Evolutionary conservation across 2,797 vertebrate species (phyloP).

Genomic region (Poecilia wingei): DNA sequence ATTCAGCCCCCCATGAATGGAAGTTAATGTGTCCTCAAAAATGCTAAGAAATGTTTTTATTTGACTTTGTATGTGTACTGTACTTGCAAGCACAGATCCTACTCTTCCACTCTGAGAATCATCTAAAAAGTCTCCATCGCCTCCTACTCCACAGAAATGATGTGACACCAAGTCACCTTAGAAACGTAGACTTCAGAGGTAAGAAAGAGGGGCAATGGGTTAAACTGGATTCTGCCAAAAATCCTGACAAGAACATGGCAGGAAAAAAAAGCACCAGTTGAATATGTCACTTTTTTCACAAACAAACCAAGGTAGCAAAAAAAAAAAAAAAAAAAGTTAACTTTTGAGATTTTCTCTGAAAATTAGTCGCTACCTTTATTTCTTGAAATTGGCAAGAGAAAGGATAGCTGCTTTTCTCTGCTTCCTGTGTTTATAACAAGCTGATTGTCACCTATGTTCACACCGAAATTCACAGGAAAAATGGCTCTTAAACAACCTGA

Average conservation of each 20-base stretch:
- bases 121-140: neutral
- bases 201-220: neutral
- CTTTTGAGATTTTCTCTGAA: constrained; percentile 3
- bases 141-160: neutral
- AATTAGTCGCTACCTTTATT: neutral
- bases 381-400: neutral
- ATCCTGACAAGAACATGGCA: neutral
- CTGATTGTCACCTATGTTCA: constrained; percentile 4
- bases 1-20: neutral
- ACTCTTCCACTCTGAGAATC: neutral
- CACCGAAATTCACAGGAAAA: neutral
- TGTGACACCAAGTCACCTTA: neutral
- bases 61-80: neutral
- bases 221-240: neutral
- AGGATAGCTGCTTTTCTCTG: neutral
- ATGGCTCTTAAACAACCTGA: constrained; percentile 3
- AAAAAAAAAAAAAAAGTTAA: neutral
- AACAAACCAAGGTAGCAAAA: neutral
- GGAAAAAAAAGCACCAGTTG: neutral
- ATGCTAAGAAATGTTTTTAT: neutral
- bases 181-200: neutral
- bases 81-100: neutral
- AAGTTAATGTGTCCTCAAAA: neutral
- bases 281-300: neutral
- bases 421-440: neutral